Percentiles rank a stretch among this genome's conserved stretches.
These are phyloP conservation scores for Trogon melanurus DNA, from an alignment of 2,113 vertebrate genomes.

Conservation along the genomic window DNA sequence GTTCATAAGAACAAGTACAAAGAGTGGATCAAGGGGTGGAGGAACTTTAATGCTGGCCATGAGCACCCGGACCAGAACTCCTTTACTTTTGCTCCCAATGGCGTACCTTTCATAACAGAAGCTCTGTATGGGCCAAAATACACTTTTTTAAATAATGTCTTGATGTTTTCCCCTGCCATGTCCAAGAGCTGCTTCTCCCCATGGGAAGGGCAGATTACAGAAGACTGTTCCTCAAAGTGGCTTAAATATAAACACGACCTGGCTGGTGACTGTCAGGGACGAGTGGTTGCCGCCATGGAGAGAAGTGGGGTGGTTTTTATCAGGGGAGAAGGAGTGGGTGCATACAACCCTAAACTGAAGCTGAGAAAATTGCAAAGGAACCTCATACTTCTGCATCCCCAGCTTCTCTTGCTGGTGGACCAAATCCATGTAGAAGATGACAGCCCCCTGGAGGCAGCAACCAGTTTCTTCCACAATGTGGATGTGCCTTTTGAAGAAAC, in stretches of 20 bases:
- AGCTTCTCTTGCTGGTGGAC: constrained; percentile 93
- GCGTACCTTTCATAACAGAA: constrained; percentile 94
- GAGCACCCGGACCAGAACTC: constrained; percentile 98
- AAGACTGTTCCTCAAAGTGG: constrained; percentile 97
- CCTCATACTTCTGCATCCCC: constrained; percentile 91
- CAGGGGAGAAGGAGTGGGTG: constrained; percentile 87
- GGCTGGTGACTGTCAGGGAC: constrained; percentile 89
- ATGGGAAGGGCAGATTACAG: constrained; percentile 96
- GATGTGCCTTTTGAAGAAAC: constrained; percentile 88
- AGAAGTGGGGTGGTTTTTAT: constrained; percentile 90
- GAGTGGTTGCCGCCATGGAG: constrained; percentile 84
- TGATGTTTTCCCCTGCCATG: constrained; percentile 87
- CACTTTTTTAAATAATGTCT: constrained; percentile 91
- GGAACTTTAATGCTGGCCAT: constrained; percentile 96
- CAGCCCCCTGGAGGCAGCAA: constrained; percentile 82
- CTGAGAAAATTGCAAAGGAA: constrained; percentile 90
- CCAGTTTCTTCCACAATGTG: constrained; percentile 96
- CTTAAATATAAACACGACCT: constrained; percentile 90
- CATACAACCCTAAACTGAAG: constrained; percentile 87
- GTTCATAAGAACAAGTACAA: constrained; percentile 94
- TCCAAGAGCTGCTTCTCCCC: constrained; percentile 90
- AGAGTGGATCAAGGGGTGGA: constrained; percentile 96
- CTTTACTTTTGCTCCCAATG: constrained; percentile 94
- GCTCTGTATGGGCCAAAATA: constrained; percentile 97
- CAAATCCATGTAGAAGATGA: constrained; percentile 87